These are phyloP conservation scores for Lepidostoma basale DNA, from an alignment of 1,140 invertebrate species.

Conservation along the genomic window DNA sequence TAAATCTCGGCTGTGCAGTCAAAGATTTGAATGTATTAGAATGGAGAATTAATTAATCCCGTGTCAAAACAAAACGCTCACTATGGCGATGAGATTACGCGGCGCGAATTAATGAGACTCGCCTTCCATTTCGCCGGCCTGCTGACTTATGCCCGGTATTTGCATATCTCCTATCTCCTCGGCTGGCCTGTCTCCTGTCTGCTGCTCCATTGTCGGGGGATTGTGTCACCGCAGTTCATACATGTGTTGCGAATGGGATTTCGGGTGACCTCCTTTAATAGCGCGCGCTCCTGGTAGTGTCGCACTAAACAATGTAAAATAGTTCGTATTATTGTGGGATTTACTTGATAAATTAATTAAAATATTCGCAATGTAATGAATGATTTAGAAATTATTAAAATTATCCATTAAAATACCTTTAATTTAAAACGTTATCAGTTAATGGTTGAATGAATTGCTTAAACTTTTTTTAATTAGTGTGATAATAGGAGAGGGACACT, in stretches of 20 bases:
- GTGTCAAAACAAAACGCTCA: constrained; percentile 43
- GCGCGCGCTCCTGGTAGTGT: neutral
- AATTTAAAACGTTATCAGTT: too few relatives aligned
- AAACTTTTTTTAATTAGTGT: too few relatives aligned
- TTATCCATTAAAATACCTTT: too few relatives aligned
- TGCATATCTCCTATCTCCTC: constrained; percentile 16
- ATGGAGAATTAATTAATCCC: constrained; percentile 45
- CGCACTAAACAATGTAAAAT: too few relatives aligned
- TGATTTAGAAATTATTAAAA: too few relatives aligned
- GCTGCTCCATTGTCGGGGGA: constrained; percentile 16
- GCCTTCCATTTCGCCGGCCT: neutral
- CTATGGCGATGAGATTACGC: constrained; percentile 39
- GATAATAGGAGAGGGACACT: too few relatives aligned
- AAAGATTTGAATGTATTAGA: constrained; percentile 39
- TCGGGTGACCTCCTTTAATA: neutral
- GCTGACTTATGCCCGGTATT: constrained; percentile 21
- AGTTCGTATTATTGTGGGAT: too few relatives aligned
- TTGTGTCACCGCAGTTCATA: constrained; percentile 13
- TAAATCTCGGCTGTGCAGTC: too few relatives aligned
- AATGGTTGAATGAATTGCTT: too few relatives aligned
- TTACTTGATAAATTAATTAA: too few relatives aligned
- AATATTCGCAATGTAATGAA: too few relatives aligned
- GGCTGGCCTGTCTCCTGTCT: neutral
- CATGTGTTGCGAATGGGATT: constrained; percentile 8
- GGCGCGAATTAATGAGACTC: constrained; percentile 44